Evolutionary conservation across 1,140 invertebrate genomes (phyloP).

Genomic region (Papilio polyxenes): DNA sequence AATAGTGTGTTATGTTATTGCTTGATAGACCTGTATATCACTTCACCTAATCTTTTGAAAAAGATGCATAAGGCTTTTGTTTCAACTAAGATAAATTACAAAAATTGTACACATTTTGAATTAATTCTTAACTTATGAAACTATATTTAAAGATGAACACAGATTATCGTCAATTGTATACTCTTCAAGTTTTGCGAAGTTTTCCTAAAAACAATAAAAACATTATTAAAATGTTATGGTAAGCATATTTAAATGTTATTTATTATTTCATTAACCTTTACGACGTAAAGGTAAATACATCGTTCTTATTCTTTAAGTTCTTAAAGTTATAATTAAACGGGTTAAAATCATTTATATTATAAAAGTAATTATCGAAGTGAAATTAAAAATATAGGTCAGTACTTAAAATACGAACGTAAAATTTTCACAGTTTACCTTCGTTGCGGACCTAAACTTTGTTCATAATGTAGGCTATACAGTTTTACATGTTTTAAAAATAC

Average conservation of each 20-base stretch:
- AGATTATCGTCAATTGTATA: not conserved
- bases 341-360: not conserved
- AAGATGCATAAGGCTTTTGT: too few relatives aligned
- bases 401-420: slow-evolving; percentile 1
- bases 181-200: not conserved
- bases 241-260: too few relatives aligned
- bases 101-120: too few relatives aligned
- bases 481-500: slow-evolving; percentile 34
- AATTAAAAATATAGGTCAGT: slow-evolving; percentile 13
- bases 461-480: slow-evolving; percentile 21
- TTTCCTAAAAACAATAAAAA: not conserved
- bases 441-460: slow-evolving; percentile 28
- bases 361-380: not conserved
- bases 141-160: not conserved
- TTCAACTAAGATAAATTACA: too few relatives aligned
- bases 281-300: too few relatives aligned
- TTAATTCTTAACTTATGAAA: too few relatives aligned
- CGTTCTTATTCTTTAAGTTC: too few relatives aligned
- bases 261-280: too few relatives aligned
- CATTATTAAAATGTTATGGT: not conserved
- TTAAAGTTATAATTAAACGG: too few relatives aligned
- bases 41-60: too few relatives aligned
- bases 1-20: not conserved
- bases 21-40: too few relatives aligned
- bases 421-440: slow-evolving; percentile 9